Conservation (phyloP, 2,113 vertebrate species). For the Stomatorhinus ivindoensis region DNA sequence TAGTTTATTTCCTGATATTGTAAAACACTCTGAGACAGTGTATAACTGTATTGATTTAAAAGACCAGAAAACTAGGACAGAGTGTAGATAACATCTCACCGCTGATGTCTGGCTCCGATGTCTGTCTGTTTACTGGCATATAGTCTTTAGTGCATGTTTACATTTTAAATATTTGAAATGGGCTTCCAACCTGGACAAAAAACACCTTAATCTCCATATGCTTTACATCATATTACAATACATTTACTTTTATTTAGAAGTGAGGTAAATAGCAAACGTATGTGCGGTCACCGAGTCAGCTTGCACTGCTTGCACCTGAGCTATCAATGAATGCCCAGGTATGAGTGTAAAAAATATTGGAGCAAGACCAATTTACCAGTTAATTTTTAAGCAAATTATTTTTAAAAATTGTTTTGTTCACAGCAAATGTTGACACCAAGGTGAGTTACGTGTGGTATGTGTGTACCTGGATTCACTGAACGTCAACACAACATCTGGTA, state of each 20-base stretch:
- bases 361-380: neutral
- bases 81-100: neutral
- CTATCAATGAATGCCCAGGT: neutral
- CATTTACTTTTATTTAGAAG: neutral
- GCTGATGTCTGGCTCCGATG: neutral
- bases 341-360: neutral
- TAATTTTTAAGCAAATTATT: neutral
- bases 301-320: neutral
- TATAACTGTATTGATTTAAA: neutral
- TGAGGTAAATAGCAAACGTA: neutral
- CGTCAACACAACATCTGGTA: neutral
- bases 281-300: neutral
- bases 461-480: neutral
- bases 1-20: neutral
- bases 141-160: neutral
- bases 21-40: neutral
- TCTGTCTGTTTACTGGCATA: neutral
- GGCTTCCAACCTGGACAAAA: neutral
- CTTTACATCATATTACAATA: neutral
- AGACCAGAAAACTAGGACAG: neutral
- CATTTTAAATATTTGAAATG: neutral
- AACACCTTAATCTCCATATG: neutral
- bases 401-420: neutral
- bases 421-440: neutral
- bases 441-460: neutral